Evolutionary conservation across 2,888 invertebrate genomes (phyloP).

Genomic region (Morpho achilles): DNA sequence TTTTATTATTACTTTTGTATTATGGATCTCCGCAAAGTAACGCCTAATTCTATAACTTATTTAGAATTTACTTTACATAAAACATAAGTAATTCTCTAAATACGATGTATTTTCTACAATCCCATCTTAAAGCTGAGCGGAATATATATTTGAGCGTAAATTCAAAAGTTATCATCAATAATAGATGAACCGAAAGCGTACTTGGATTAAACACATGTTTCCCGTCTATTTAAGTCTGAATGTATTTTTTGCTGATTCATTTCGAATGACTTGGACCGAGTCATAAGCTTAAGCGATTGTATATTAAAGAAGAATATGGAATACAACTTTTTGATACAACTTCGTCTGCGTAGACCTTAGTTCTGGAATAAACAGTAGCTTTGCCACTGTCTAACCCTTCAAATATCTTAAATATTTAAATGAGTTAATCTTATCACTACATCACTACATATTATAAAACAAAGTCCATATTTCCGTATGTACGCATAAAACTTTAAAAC

Average conservation of each 20-base stretch:
- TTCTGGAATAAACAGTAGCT: neutral
- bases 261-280: slow-evolving; percentile 2
- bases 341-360: neutral
- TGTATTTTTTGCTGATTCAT: slow-evolving; percentile 21
- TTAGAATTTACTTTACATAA: no score
- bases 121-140: no score
- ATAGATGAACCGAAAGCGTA: slow-evolving; percentile 1
- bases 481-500: no score
- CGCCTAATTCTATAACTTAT: no score
- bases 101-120: no score
- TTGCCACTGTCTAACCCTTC: neutral
- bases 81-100: no score
- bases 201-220: slow-evolving; percentile 16
- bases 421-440: no score
- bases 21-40: no score
- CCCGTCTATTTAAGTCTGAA: slow-evolving; percentile 18
- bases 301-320: neutral
- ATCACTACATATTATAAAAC: no score
- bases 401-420: no score
- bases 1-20: no score
- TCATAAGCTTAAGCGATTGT: neutral
- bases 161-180: slow-evolving; percentile 3
- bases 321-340: neutral
- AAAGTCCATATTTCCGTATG: no score
- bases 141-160: neutral